A percentile compares a stretch with the other conserved stretches of the same genome.
phyloP scores from a whole-genome alignment of 2,113 vertebrate species.

The Perccottus glenii region DNA sequence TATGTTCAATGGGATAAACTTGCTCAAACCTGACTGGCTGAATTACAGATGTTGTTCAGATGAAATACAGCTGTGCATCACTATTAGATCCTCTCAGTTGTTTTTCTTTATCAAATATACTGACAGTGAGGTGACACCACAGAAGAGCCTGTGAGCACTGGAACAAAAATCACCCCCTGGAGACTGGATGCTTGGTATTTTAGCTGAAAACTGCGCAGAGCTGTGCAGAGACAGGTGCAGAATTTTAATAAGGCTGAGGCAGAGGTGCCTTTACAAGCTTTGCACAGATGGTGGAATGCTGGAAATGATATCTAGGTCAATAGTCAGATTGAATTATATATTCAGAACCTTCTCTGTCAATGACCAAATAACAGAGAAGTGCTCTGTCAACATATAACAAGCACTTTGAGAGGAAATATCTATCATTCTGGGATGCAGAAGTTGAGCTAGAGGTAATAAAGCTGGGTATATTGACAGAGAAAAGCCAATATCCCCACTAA shows the following conservation, averaged over 20 bases:
- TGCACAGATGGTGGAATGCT: conserved; percentile 13
- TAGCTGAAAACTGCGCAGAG: conserved; percentile 80
- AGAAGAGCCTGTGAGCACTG: too few relatives aligned
- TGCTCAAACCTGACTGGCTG: conserved; percentile 15
- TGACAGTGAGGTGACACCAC: conserved; percentile 81
- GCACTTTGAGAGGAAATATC: background rate
- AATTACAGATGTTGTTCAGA: conserved; percentile 20
- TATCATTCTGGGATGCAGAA: conserved; percentile 8
- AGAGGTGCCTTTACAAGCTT: conserved; percentile 8
- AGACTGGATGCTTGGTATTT: conserved; percentile 83
- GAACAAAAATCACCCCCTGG: conserved; percentile 84
- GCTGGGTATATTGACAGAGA: conserved; percentile 30
- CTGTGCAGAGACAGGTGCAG: conserved; percentile 75
- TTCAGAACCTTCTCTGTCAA: conserved; percentile 9
- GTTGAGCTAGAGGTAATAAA: conserved; percentile 24
- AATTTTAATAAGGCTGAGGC: conserved; percentile 82
- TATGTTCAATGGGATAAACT: background rate
- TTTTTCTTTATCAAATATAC: conserved; percentile 44
- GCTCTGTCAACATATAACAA: conserved; percentile 21
- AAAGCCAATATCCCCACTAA: conserved; percentile 26
- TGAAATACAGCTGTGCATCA: conserved; percentile 11
- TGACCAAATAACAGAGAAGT: conserved; percentile 4
- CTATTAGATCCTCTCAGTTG: conserved; percentile 35
- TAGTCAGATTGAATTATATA: conserved; percentile 17
- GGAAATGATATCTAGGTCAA: conserved; percentile 32